Evolutionary conservation across 2,888 invertebrate genomes (phyloP).

Genomic region (Lasioglossum vierecki): DNA sequence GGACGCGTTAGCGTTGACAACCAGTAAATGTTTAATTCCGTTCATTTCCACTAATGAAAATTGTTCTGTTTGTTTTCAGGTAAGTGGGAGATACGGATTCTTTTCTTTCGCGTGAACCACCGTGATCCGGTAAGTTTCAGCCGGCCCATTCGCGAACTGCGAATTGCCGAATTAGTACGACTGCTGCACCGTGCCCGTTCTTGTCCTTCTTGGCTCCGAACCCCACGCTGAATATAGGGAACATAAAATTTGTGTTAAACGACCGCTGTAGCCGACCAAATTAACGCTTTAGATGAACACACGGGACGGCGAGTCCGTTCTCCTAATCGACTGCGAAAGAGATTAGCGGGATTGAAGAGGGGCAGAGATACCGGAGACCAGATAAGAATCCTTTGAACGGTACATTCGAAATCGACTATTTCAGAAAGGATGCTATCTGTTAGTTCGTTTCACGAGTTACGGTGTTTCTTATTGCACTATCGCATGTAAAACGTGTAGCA

Average conservation of each 20-base stretch:
- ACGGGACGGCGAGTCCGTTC: neutral
- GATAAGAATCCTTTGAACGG: neutral
- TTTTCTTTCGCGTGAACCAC: neutral
- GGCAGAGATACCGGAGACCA: neutral
- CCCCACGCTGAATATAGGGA: neutral
- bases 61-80: neutral
- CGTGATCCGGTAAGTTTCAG: neutral
- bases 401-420: neutral
- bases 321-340: neutral
- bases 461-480: neutral
- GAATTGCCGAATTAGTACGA: neutral
- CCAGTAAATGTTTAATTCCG: neutral
- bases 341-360: neutral
- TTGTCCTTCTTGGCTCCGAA: neutral
- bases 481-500: neutral
- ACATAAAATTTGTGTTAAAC: neutral
- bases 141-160: neutral
- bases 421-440: neutral
- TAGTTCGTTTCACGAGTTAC: neutral
- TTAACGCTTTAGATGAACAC: neutral
- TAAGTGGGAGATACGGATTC: neutral
- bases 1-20: too few species aligned
- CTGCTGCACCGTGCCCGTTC: neutral
- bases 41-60: neutral
- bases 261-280: neutral